phyloP scores from a whole-genome alignment of 1,140 invertebrate species.

The Drosophila tani region DNA sequence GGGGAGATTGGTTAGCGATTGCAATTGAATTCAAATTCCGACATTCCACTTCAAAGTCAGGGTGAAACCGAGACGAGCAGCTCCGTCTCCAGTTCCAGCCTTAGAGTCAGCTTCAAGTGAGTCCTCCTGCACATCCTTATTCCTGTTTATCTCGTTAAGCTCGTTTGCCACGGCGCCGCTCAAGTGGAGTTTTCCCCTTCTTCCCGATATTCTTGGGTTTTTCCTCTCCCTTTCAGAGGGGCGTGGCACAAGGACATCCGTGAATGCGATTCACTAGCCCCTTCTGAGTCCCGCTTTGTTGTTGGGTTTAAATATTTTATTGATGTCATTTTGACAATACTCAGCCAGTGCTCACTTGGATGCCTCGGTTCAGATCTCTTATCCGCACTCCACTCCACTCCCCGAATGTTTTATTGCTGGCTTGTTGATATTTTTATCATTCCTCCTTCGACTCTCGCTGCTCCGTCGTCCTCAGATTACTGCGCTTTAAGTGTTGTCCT shows the following conservation, averaged over 20 bases:
- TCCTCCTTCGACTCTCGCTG: not conserved
- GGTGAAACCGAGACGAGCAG: constrained; percentile 65
- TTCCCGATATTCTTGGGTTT: constrained; percentile 24
- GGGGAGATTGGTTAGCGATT: constrained; percentile 52
- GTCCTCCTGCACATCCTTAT: constrained; percentile 32
- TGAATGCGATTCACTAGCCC: constrained; percentile 13
- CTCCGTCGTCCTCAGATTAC: constrained; percentile 16
- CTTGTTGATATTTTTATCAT: constrained; percentile 73
- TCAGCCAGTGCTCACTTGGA: constrained; percentile 61
- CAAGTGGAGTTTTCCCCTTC: constrained; percentile 36
- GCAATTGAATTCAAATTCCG: constrained; percentile 77
- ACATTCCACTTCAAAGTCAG: constrained; percentile 68
- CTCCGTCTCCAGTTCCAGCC: constrained; percentile 17
- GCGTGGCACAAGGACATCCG: constrained; percentile 36
- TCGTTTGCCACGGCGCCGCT: constrained; percentile 49
- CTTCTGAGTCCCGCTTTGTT: constrained; percentile 41
- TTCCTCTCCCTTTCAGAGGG: constrained; percentile 19
- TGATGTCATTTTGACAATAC: constrained; percentile 76
- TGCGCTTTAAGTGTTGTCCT: constrained; percentile 55
- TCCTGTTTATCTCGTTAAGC: constrained; percentile 56
- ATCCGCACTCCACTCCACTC: constrained; percentile 11
- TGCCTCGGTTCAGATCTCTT: constrained; percentile 30
- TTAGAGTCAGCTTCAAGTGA: constrained; percentile 22
- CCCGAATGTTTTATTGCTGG: constrained; percentile 68
- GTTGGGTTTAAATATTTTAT: constrained; percentile 76